Percentiles rank a stretch among this genome's conserved stretches.
Evolutionary conservation across 2,888 invertebrate genomes (phyloP).

Genomic region (Cephus pulcher): DNA sequence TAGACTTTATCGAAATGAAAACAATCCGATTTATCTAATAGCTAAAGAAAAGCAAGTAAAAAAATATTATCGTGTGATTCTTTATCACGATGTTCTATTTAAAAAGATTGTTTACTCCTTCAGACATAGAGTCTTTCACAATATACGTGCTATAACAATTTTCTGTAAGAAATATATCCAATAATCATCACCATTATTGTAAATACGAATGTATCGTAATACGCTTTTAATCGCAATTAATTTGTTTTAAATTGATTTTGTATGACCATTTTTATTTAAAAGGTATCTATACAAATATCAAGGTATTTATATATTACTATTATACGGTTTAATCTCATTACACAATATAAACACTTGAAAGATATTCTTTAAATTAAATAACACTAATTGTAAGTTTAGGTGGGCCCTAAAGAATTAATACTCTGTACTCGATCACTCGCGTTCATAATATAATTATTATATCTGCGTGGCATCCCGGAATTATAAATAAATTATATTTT

Average conservation of each 20-base stretch:
- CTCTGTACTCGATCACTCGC: background rate
- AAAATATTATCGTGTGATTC: too few relatives aligned
- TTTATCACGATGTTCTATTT: too few relatives aligned
- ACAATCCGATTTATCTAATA: background rate
- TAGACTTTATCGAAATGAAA: background rate
- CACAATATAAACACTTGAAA: background rate
- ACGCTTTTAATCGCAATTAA: background rate
- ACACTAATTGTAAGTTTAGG: background rate
- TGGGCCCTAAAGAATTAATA: background rate
- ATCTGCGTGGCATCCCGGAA: background rate
- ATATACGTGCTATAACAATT: too few relatives aligned
- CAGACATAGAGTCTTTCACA: too few relatives aligned
- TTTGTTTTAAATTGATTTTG: background rate
- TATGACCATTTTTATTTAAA: background rate
- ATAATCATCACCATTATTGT: too few relatives aligned
- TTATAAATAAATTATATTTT: background rate
- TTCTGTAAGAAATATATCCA: too few relatives aligned
- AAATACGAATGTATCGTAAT: background rate
- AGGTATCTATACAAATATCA: conserved; percentile 4
- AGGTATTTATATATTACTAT: background rate
- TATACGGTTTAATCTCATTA: conserved; percentile 2
- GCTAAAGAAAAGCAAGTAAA: too few relatives aligned
- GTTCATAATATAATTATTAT: background rate
- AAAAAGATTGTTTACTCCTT: too few relatives aligned
- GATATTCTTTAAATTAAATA: background rate